Conservation (phyloP, 2,888 invertebrate genomes). For the Disparrhopalites patrizii region DNA sequence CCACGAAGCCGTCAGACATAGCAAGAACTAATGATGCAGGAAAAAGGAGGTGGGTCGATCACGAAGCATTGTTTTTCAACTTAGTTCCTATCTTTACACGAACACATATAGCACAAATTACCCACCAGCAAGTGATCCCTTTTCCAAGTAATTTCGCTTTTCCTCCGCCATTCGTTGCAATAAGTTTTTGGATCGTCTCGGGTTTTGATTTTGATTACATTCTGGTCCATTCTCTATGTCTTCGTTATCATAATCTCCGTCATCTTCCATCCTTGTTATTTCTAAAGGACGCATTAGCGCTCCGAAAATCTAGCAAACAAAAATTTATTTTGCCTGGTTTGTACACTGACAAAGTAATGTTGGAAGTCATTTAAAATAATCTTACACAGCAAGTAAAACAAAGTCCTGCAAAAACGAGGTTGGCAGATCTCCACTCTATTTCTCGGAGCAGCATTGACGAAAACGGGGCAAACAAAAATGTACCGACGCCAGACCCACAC, state of each 20-base stretch:
- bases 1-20: background rate
- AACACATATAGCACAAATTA: background rate
- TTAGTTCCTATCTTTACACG: background rate
- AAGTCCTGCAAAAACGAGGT: slow-evolving; percentile 85
- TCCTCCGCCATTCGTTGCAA: slow-evolving; percentile 91
- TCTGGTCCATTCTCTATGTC: slow-evolving; percentile 51
- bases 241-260: slow-evolving; percentile 33
- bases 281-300: slow-evolving; percentile 75
- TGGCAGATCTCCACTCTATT: slow-evolving; percentile 83
- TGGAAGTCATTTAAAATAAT: background rate
- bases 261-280: slow-evolving; percentile 62
- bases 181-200: slow-evolving; percentile 62
- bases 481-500: slow-evolving; percentile 70
- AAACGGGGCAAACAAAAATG: slow-evolving; percentile 90
- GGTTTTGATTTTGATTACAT: slow-evolving; percentile 47
- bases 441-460: slow-evolving; percentile 69
- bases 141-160: slow-evolving; percentile 82
- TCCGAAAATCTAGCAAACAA: slow-evolving; percentile 61
- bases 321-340: background rate
- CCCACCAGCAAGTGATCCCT: slow-evolving; percentile 72
- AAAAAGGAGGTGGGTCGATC: too few species aligned
- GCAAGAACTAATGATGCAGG: background rate
- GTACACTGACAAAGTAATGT: background rate
- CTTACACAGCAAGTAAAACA: slow-evolving; percentile 82
- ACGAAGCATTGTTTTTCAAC: too few species aligned